A percentile compares a stretch with the other conserved stretches of the same genome.
Evolutionary conservation across 2,888 invertebrate species (phyloP).

Genomic region (Lochmaea capreae): DNA sequence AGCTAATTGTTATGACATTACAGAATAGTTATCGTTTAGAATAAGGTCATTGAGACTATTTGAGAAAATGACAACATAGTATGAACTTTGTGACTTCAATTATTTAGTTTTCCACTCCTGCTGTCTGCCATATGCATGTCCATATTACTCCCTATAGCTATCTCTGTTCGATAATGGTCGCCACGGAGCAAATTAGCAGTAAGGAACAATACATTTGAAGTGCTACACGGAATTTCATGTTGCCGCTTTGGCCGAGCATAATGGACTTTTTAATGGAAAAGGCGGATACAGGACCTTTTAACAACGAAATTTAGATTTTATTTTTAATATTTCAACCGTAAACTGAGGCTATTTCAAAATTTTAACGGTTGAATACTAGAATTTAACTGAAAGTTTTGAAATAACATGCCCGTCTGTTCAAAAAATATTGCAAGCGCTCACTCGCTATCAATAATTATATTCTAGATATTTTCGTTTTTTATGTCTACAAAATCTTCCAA

Average conservation of each 20-base stretch:
- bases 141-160: slow-evolving; percentile 30
- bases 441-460: too few species aligned
- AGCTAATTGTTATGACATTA: too few species aligned
- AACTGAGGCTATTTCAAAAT: neutral
- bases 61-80: slow-evolving; percentile 8
- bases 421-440: too few species aligned
- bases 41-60: neutral
- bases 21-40: too few species aligned
- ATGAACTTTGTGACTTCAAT: neutral
- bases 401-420: too few species aligned
- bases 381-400: neutral
- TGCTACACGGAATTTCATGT: slow-evolving; percentile 43
- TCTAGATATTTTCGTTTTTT: too few species aligned
- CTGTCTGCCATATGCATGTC: slow-evolving; percentile 30
- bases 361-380: neutral
- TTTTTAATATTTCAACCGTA: slow-evolving; percentile 2
- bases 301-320: slow-evolving; percentile 7
- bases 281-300: slow-evolving; percentile 3
- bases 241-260: slow-evolving; percentile 31
- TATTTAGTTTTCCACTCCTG: slow-evolving; percentile 42
- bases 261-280: slow-evolving; percentile 41
- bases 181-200: slow-evolving; percentile 45
- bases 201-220: slow-evolving; percentile 44
- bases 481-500: too few species aligned
- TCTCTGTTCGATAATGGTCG: slow-evolving; percentile 48